Conservation (phyloP, 2,797 vertebrate genomes). For the Ceryle rudis region DNA sequence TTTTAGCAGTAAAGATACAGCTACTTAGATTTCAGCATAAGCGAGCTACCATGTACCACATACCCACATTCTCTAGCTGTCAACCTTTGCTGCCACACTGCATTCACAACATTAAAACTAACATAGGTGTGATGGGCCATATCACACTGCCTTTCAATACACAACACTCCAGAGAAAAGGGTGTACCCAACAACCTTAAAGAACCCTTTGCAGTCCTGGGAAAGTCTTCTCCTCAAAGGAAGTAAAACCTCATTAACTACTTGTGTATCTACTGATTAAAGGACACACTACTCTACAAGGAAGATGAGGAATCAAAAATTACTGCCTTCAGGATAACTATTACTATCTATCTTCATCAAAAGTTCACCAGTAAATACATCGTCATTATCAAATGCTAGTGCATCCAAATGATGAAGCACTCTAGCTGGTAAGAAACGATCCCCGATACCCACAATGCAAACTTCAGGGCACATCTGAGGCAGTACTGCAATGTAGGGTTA, state of each 20-base stretch:
- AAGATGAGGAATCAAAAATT: not conserved
- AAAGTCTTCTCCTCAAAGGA: slow-evolving; percentile 4
- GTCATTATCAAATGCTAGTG: not conserved
- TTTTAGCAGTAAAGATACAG: slow-evolving; percentile 36
- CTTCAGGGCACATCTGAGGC: not conserved
- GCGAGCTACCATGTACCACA: not conserved
- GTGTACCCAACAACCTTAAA: not conserved
- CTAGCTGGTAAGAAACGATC: not conserved
- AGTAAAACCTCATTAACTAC: not conserved
- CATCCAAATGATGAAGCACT: not conserved
- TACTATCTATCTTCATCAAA: not conserved
- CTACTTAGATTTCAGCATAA: slow-evolving; percentile 31
- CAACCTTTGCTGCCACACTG: not conserved
- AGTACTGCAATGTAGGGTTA: not conserved
- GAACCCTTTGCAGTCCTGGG: not conserved
- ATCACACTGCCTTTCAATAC: not conserved
- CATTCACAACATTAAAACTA: not conserved
- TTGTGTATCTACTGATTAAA: slow-evolving; percentile 3
- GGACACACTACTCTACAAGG: not conserved
- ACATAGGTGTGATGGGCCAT: not conserved
- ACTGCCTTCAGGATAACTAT: not conserved
- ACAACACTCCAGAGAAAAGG: not conserved
- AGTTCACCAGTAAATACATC: not conserved
- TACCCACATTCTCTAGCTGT: not conserved
- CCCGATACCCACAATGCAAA: not conserved